Base-by-base conservation (phyloP, 2,888 invertebrate genomes). In the Drosophila subsilvestris region DNA sequence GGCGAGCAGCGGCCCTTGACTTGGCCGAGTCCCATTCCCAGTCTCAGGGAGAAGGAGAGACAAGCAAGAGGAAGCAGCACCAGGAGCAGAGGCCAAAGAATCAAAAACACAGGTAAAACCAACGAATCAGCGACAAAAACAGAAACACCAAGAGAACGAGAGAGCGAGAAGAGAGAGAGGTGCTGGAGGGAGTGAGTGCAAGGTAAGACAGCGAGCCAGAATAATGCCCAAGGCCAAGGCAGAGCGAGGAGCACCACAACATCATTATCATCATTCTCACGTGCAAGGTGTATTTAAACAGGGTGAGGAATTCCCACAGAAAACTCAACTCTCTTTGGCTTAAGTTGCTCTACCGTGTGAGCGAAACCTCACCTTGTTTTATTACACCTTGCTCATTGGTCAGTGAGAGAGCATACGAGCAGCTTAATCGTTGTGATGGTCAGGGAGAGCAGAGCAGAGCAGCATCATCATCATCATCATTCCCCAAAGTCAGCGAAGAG, bases 1-100 rank as follows among this genome's bases (percentile, higher is more conserved):
- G 86, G 79, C 88, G 84, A 81, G 79, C 66, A 69, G 72, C 73
- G 88, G 84, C 80, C 84, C 85, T 87, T 82, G 85, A 85, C 85
- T 87, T 59, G 72, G 73, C 44, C 65, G 62, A 57, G 57, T 67
- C 47, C 58, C 63, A 65, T 63, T 61, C 25, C 51, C 55, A 45
- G n/a, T 14, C 37, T 10, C 62, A 45, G 42, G 18, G 22, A 27
- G 32, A 37, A 32, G 44, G 5, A 18, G 47, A 18, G 18, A 12
- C 29, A 29, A 9, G 18, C 18, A 12, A 14, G 17, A 5, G 10
- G 10, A 1, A 20, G 47, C 10, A 47, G 47, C 3, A 5, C 12
- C 47, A 47, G 47, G 18, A 47, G 65, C 68, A 73, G 44, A 63
- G 59, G 37, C 37, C 37, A 37, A 45, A 56, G 25, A 67, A 71